Conservation (phyloP, 1,140 invertebrate genomes). For the Brachionus calyciflorus region DNA sequence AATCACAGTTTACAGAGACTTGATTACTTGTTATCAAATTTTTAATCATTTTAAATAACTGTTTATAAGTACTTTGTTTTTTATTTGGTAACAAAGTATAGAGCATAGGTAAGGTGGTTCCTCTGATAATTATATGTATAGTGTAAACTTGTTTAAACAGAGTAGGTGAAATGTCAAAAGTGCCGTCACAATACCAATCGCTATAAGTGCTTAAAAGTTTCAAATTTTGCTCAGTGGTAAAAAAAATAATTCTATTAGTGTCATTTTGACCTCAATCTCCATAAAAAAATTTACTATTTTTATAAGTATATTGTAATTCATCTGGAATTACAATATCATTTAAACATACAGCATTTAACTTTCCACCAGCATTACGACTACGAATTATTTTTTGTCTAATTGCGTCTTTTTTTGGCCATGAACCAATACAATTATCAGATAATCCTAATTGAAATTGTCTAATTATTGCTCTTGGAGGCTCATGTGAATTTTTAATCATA, state of each 20-base stretch:
- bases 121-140: background rate
- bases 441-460: no score
- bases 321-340: background rate
- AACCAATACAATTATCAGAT: no score
- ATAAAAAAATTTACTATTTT: background rate
- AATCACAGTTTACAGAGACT: background rate
- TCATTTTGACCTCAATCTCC: background rate
- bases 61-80: background rate
- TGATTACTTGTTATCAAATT: background rate
- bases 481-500: no score
- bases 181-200: background rate
- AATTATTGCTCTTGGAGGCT: no score
- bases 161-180: background rate
- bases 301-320: background rate
- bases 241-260: background rate
- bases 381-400: no score
- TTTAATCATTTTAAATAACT: background rate
- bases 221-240: background rate
- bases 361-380: no score
- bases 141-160: slow-evolving; percentile 5
- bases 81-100: background rate
- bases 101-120: background rate
- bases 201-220: background rate
- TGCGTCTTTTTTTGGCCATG: no score
- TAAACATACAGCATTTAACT: no score